A percentile compares a stretch with the other conserved stretches of the same genome.
phyloP scores from a whole-genome alignment of 92 coral and sea anemone genomes.

The Desmophyllum pertusum region DNA sequence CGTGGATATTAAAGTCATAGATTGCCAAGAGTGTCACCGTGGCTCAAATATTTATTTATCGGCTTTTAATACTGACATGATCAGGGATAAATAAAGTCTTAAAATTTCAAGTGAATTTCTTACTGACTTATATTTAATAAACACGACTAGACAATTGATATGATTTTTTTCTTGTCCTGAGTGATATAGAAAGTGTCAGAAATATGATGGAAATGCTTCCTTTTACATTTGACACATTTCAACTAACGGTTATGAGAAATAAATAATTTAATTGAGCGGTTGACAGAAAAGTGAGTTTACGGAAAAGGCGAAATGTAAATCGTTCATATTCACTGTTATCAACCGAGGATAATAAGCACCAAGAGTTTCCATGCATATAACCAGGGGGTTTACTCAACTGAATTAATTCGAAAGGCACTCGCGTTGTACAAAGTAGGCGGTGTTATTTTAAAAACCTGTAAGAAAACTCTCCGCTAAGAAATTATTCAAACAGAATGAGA shows the following conservation, averaged over 20 bases:
- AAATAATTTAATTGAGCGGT: conserved; percentile 15
- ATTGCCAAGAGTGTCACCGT: background rate
- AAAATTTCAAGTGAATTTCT: background rate
- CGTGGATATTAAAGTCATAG: too few species aligned
- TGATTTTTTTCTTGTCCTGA: background rate
- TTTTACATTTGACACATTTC: background rate
- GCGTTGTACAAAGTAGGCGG: background rate
- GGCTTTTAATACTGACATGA: too few species aligned
- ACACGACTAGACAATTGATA: too few species aligned
- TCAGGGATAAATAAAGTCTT: background rate
- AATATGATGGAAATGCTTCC: background rate
- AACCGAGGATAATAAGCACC: background rate
- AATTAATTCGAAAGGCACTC: background rate
- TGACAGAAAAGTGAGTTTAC: background rate
- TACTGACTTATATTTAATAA: too few species aligned
- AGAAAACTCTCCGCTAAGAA: background rate
- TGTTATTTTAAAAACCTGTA: background rate
- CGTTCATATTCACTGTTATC: background rate
- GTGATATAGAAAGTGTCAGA: conserved; percentile 6
- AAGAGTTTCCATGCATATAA: background rate
- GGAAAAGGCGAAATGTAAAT: background rate
- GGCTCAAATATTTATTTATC: background rate
- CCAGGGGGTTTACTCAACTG: background rate
- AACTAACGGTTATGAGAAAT: conserved; percentile 8
- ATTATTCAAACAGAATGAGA: background rate